phyloP scores from a whole-genome alignment of 2,797 vertebrate species.

The Molossus molossus region DNA sequence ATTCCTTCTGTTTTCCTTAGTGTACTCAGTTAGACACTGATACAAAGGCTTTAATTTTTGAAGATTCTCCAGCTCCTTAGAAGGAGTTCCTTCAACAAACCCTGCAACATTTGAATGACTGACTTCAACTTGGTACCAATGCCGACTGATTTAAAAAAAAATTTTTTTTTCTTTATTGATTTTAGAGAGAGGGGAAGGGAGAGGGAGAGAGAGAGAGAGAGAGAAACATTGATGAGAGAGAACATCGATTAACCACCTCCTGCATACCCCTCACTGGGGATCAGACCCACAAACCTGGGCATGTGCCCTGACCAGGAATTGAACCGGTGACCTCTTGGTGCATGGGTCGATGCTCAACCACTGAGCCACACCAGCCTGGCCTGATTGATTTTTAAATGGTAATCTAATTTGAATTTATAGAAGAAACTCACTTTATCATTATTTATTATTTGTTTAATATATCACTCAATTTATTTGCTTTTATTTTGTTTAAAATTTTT shows the following conservation, averaged over 20 bases:
- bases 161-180: too few species aligned
- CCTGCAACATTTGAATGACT: slow-evolving; percentile 94
- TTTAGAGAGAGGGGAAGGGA: too few species aligned
- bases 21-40: slow-evolving; percentile 97
- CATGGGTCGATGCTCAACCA: too few species aligned
- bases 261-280: too few species aligned
- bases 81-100: slow-evolving; percentile 95
- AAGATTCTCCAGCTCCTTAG: slow-evolving; percentile 98
- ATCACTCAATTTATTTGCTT: not conserved
- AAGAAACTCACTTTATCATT: not conserved
- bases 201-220: too few species aligned
- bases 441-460: not conserved
- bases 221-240: too few species aligned
- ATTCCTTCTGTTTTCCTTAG: slow-evolving; percentile 97
- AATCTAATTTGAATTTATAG: not conserved
- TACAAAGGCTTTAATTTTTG: slow-evolving; percentile 98
- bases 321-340: too few species aligned
- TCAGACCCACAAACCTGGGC: too few species aligned
- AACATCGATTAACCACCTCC: too few species aligned
- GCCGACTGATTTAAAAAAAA: too few species aligned
- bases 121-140: slow-evolving; percentile 91
- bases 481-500: not conserved
- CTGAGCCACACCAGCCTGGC: too few species aligned
- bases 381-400: not conserved
- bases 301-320: too few species aligned